phyloP scores from a whole-genome alignment of 2,797 vertebrate species.

The Premnoplex brunnescens region DNA sequence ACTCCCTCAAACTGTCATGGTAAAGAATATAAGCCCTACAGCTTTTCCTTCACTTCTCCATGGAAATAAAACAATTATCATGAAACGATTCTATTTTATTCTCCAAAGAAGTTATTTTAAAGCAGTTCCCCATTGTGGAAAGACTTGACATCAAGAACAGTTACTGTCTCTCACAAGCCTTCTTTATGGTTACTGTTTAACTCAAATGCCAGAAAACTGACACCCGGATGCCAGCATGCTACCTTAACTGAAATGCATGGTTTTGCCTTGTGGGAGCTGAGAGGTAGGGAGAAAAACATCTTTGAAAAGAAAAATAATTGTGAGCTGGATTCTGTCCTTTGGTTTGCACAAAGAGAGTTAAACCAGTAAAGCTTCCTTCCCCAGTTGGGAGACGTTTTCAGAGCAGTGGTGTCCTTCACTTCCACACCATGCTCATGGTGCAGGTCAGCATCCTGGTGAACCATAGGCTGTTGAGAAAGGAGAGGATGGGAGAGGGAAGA shows the following conservation, averaged over 20 bases:
- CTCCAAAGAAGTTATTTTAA: constrained; percentile 42
- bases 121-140: neutral
- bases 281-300: neutral
- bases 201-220: neutral
- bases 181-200: constrained; percentile 20
- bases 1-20: neutral
- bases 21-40: neutral
- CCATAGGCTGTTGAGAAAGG: neutral
- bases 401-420: neutral
- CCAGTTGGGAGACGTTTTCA: neutral
- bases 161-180: neutral
- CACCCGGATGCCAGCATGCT: neutral
- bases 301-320: neutral
- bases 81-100: constrained; percentile 33
- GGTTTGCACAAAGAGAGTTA: neutral
- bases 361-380: neutral
- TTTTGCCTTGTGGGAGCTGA: neutral
- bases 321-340: neutral
- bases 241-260: neutral
- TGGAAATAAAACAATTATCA: constrained; percentile 53
- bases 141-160: constrained; percentile 21
- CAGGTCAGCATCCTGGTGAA: neutral
- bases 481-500: neutral
- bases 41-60: constrained; percentile 38
- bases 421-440: neutral